A percentile compares a stretch with the other conserved stretches of the same genome.
Evolutionary conservation across 1,140 invertebrate genomes (phyloP).

Genomic region (Brachionus paranguensis): DNA sequence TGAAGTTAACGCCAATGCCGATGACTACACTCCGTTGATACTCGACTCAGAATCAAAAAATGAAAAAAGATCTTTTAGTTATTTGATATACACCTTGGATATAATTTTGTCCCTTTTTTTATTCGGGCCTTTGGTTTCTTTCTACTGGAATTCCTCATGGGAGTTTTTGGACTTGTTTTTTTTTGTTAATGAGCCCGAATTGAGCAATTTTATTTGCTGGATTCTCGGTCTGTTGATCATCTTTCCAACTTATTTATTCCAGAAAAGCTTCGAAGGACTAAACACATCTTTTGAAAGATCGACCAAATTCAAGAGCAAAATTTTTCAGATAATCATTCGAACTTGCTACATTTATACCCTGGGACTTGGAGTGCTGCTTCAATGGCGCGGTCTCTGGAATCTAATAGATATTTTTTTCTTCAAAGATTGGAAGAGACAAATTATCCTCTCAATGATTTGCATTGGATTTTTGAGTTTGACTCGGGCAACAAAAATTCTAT

Average conservation of each 20-base stretch:
- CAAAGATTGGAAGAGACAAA: slow-evolving; percentile 31
- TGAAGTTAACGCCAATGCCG: not conserved
- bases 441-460: not conserved
- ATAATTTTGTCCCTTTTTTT: slow-evolving; percentile 22
- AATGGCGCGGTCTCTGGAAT: slow-evolving; percentile 38
- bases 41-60: not conserved
- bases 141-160: slow-evolving; percentile 31
- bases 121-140: slow-evolving; percentile 16
- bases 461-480: not conserved
- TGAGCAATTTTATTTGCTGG: slow-evolving; percentile 26
- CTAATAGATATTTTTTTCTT: slow-evolving; percentile 19
- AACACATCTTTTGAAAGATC: not conserved
- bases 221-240: slow-evolving; percentile 7
- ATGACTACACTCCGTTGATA: not conserved
- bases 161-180: slow-evolving; percentile 20
- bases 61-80: not conserved
- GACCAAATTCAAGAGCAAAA: not conserved
- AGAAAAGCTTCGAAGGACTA: not conserved
- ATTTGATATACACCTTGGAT: not conserved
- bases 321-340: not conserved
- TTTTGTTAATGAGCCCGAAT: not conserved
- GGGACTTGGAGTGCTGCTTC: not conserved
- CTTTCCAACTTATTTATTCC: slow-evolving; percentile 12
- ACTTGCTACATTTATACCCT: not conserved
- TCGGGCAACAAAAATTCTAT: not conserved